Conservation (phyloP, 2,113 vertebrate species). For the Leptocoma aspasia region DNA sequence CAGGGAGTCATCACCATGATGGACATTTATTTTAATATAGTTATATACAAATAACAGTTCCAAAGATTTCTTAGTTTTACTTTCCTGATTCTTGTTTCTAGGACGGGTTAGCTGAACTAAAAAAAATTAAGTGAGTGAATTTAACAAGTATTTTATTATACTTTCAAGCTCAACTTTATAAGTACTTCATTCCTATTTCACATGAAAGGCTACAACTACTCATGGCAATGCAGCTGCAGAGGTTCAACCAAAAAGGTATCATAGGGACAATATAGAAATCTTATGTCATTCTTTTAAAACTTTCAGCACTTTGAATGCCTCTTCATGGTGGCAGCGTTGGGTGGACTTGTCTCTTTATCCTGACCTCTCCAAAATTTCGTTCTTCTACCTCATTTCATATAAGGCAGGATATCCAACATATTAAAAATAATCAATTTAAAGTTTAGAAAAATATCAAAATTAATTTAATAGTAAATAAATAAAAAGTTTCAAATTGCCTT, state of each 20-base stretch:
- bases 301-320: background rate
- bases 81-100: background rate
- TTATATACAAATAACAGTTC: background rate
- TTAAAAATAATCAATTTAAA: background rate
- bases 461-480: background rate
- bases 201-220: background rate
- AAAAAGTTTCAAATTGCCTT: background rate
- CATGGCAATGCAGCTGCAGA: background rate
- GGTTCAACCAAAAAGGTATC: background rate
- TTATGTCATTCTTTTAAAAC: background rate
- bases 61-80: background rate
- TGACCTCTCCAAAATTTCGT: background rate
- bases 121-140: background rate
- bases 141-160: background rate
- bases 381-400: background rate
- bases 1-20: background rate
- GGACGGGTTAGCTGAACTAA: background rate
- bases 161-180: background rate
- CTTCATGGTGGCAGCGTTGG: background rate
- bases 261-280: background rate
- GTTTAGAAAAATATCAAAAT: background rate
- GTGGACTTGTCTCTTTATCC: background rate
- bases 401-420: background rate
- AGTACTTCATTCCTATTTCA: background rate
- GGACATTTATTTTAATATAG: background rate